These are phyloP conservation scores for Motacilla tschutschensis DNA, from an alignment of 2,113 vertebrate species.

Conservation along the genomic window DNA sequence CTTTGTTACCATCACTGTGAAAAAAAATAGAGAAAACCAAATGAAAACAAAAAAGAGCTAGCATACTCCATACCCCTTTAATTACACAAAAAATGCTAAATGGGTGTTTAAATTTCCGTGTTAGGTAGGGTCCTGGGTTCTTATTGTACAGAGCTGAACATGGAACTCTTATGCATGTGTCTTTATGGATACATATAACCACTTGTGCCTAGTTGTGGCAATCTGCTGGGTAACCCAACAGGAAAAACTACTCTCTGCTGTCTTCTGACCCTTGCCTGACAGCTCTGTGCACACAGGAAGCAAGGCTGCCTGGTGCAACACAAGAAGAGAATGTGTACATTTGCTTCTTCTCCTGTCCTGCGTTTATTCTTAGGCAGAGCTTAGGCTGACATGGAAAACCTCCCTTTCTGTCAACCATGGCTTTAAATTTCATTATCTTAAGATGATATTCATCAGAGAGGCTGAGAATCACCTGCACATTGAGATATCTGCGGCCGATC, in stretches of 20 bases:
- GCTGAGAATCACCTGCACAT: background rate
- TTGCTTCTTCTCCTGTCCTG: background rate
- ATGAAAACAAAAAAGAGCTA: background rate
- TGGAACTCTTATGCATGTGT: background rate
- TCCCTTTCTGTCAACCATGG: fast-evolving
- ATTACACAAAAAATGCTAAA: background rate
- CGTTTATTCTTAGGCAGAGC: background rate
- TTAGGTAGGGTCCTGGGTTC: background rate
- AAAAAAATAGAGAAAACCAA: background rate
- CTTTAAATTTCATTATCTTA: background rate
- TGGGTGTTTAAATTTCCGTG: background rate
- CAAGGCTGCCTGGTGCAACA: background rate
- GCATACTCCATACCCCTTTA: fast-evolving
- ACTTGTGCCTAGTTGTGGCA: fast-evolving
- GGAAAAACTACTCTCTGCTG: background rate
- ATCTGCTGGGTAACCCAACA: background rate
- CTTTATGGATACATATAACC: fast-evolving
- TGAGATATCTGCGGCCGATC: background rate
- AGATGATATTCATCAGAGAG: background rate
- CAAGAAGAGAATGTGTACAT: fast-evolving
- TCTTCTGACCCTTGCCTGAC: background rate
- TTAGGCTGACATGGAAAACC: background rate
- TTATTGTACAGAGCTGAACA: background rate
- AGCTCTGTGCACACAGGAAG: background rate
- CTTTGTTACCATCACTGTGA: background rate